These are phyloP conservation scores for Diabrotica virgifera DNA, from an alignment of 1,140 invertebrate genomes.

Conservation along the genomic window DNA sequence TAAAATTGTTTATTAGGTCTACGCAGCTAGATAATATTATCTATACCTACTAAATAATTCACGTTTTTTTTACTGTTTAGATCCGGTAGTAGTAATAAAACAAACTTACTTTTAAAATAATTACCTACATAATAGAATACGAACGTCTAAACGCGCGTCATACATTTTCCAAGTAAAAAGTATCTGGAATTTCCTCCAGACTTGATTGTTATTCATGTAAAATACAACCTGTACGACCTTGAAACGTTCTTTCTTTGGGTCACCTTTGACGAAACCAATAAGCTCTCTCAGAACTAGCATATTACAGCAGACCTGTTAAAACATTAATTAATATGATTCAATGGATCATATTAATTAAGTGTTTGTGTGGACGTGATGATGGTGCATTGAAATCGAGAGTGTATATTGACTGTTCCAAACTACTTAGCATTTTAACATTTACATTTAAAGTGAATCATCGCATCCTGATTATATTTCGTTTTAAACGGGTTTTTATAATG, in stretches of 20 bases:
- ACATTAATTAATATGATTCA: background rate
- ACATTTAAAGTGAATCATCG: background rate
- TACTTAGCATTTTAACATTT: background rate
- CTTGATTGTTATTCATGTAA: slow-evolving; percentile 13
- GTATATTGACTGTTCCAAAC: background rate
- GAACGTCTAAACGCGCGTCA: no score
- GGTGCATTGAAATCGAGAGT: background rate
- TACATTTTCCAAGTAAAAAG: slow-evolving; percentile 8
- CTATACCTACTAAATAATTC: no score
- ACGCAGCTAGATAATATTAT: no score
- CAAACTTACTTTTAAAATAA: no score
- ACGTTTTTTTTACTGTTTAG: no score
- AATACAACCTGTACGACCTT: slow-evolving; percentile 12
- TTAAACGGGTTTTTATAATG: background rate
- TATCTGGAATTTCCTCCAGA: slow-evolving; percentile 13
- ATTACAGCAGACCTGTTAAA: background rate
- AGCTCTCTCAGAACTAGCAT: background rate
- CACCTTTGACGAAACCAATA: slow-evolving; percentile 5
- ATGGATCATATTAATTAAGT: background rate
- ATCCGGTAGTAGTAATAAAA: no score
- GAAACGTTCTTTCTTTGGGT: slow-evolving; percentile 15
- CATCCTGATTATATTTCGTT: background rate
- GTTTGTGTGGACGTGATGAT: background rate
- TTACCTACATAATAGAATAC: no score
- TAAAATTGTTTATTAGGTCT: no score